Base-by-base conservation (phyloP, 2,888 invertebrate species). In the Amphipyra tragopoginis region DNA sequence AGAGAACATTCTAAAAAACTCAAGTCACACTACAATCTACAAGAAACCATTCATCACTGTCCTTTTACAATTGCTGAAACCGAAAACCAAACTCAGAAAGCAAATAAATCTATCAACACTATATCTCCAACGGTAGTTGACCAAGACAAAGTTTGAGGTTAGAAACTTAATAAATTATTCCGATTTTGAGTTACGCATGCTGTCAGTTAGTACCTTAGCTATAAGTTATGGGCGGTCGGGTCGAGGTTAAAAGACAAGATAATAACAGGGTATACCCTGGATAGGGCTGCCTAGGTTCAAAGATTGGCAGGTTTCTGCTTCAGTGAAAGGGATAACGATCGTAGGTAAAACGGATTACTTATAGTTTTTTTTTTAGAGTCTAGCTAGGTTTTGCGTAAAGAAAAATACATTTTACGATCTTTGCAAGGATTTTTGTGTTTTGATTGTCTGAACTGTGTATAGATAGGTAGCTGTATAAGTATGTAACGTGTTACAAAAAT, bases 241-340 rank as follows among this genome's bases (percentile, higher is more conserved):
- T 21, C 65, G 39, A 64, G 84, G 84, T 80, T 80, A 79, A 80
- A 82, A 79, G 78, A 81, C 79, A 75, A 79, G 74, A 76, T 81
- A 80, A 83, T 82, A 83, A 77, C 71, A 61, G 54, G 63, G 36
- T 57, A 56, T 51, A 51, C 52, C 55, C 52, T n/a, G 50, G 55
- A 26, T 72, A 77, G 72, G 72, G 69, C 45, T 53, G 61, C 36
- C 53, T 61, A 67, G 56, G 43, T 15, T 38, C 39, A 33, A 57
- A 34, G 26, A 54, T 56, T 67, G 68, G 53, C 75, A 75, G 65
- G 59, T 72, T 67, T 61, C 64, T 56, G 50, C 67, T 63, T 39
- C 50, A 61, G 34, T 38, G 42, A 48, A 69, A 58, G 55, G 78
- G 75, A 76, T 75, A 75, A 70, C 54, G 64, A 65, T 64, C 51